Evolutionary conservation across 2,888 invertebrate species (phyloP).

Genomic region (Fragum fragum): DNA sequence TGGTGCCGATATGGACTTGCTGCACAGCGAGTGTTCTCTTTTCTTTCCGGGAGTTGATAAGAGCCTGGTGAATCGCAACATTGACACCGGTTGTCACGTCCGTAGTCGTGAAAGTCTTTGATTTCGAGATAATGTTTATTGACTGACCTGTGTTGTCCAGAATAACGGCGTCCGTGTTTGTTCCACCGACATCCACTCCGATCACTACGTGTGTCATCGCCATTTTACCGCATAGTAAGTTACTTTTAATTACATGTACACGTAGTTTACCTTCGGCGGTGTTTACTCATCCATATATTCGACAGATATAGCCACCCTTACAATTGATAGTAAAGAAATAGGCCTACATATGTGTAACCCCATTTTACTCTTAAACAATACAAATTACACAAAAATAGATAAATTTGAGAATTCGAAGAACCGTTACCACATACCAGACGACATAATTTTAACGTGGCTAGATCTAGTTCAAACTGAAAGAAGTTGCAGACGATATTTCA

Average conservation of each 20-base stretch:
- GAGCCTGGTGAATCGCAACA: constrained; percentile 56
- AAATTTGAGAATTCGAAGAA: too few species aligned
- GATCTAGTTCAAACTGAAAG: too few species aligned
- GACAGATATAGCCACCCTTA: background rate
- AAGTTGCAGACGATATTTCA: too few species aligned
- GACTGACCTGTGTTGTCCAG: constrained; percentile 57
- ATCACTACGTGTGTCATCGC: constrained; percentile 65
- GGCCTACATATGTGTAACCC: too few species aligned
- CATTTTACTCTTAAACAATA: too few species aligned
- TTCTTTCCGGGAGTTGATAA: constrained; percentile 54
- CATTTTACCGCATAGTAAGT: constrained; percentile 33
- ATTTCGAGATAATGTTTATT: constrained; percentile 70
- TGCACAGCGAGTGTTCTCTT: constrained; percentile 51
- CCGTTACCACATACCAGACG: too few species aligned
- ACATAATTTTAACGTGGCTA: too few species aligned
- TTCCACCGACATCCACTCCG: constrained; percentile 85
- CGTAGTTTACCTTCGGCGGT: background rate
- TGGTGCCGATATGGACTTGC: constrained; percentile 84
- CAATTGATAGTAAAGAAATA: too few species aligned
- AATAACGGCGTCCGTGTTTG: constrained; percentile 84
- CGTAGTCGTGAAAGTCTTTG: constrained; percentile 79
- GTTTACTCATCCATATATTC: constrained; percentile 10
- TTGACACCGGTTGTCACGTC: constrained; percentile 81
- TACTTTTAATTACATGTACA: background rate
- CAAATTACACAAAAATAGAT: too few species aligned